Percentiles rank a stretch among this genome's conserved stretches.
Evolutionary conservation across 2,888 invertebrate genomes (phyloP).

Genomic region (Thera obeliscata): DNA sequence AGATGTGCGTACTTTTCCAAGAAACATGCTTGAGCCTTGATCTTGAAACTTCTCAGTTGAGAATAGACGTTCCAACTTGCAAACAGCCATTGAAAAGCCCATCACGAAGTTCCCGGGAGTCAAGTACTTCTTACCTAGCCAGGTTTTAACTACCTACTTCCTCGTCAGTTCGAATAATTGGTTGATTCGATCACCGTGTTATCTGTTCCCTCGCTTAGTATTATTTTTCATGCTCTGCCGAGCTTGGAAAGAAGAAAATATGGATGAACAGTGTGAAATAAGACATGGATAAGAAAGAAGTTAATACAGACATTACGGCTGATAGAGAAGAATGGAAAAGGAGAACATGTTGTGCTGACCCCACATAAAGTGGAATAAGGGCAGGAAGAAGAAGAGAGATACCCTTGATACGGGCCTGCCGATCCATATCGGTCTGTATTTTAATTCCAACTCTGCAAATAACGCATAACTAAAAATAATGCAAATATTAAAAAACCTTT

Average conservation of each 20-base stretch:
- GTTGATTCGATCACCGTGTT: background rate
- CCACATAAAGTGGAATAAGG: no score
- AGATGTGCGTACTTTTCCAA: background rate
- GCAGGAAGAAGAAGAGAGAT: no score
- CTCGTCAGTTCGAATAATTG: background rate
- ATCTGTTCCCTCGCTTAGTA: background rate
- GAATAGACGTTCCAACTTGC: constrained; percentile 1
- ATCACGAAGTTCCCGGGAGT: background rate
- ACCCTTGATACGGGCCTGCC: no score
- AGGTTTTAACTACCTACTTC: background rate
- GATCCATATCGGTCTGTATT: no score
- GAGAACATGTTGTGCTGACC: no score
- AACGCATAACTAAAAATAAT: no score
- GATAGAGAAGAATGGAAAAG: no score
- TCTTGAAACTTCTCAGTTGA: background rate
- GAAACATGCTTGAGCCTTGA: constrained; percentile 3
- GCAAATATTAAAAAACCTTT: no score
- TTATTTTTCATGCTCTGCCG: background rate
- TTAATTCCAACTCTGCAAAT: no score
- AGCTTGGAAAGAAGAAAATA: background rate
- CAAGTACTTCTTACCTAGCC: background rate
- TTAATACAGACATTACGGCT: no score
- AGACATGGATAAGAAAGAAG: no score
- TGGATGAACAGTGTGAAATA: no score
- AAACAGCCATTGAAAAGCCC: constrained; percentile 3